Evolutionary conservation across 2,113 vertebrate genomes (phyloP).

Genomic region (Phaethornis superciliosus): DNA sequence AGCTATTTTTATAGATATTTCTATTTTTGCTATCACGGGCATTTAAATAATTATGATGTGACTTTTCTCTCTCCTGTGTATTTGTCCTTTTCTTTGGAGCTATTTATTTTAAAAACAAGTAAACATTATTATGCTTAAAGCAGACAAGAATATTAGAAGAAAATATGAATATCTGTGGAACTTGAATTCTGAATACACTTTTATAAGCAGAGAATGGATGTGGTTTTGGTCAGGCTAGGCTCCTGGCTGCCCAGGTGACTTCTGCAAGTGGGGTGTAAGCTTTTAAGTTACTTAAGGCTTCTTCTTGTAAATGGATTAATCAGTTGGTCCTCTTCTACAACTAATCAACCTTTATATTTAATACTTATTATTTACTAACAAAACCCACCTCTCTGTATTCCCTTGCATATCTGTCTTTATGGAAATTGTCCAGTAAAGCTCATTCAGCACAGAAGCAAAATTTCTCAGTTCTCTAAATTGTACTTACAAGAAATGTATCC

Average conservation of each 20-base stretch:
- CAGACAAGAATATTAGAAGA: background rate
- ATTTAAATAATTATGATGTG: background rate
- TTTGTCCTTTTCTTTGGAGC: background rate
- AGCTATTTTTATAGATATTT: background rate
- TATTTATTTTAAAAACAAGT: background rate
- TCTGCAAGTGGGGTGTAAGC: background rate
- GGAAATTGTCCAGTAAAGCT: background rate
- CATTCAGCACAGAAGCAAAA: background rate
- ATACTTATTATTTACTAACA: background rate
- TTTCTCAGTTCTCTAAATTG: background rate
- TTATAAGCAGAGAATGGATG: background rate
- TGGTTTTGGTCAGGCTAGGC: background rate
- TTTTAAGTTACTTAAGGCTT: conserved; percentile 26
- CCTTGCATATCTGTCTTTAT: background rate
- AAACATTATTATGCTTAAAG: background rate
- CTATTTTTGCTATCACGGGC: background rate
- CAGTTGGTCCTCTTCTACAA: background rate
- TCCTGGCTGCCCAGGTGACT: background rate
- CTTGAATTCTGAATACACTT: background rate
- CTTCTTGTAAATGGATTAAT: conserved; percentile 30
- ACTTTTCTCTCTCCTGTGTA: background rate
- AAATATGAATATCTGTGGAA: background rate
- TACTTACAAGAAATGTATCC: background rate
- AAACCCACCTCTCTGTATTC: background rate
- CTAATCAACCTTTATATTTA: conserved; percentile 1